Percentiles rank a stretch among this genome's conserved stretches.
Conservation (phyloP, 2,113 vertebrate species). For the Ptyas mucosa region DNA sequence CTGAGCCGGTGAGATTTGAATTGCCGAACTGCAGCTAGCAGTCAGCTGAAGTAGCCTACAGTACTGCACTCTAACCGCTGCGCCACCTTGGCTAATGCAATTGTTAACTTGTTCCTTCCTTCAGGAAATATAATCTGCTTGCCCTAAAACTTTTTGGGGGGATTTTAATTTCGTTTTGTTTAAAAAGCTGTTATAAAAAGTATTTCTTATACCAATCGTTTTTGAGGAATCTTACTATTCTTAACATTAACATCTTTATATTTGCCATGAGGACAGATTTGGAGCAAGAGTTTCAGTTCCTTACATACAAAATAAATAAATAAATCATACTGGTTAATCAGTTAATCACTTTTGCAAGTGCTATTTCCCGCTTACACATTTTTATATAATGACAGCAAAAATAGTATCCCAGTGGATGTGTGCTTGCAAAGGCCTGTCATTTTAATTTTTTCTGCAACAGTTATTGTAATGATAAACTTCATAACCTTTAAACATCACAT, state of each 20-base stretch:
- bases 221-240: neutral
- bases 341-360: neutral
- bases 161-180: neutral
- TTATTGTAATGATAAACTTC: neutral
- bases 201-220: neutral
- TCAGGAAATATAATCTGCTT: neutral
- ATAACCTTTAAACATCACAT: constrained; percentile 13
- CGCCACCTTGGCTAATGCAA: neutral
- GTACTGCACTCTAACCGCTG: too few relatives aligned
- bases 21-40: too few relatives aligned
- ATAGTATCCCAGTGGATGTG: neutral
- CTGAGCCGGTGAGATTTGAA: too few relatives aligned
- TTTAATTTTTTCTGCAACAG: neutral
- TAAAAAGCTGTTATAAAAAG: neutral
- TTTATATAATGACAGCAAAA: neutral
- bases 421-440: neutral
- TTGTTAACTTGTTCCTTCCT: neutral
- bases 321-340: neutral
- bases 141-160: neutral
- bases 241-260: neutral
- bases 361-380: neutral
- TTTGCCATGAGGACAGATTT: neutral
- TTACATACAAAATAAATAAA: neutral
- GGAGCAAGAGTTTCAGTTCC: neutral
- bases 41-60: too few relatives aligned